phyloP scores from a whole-genome alignment of 53 echinoderm and acorn worm genomes.

The Astropecten irregularis region DNA sequence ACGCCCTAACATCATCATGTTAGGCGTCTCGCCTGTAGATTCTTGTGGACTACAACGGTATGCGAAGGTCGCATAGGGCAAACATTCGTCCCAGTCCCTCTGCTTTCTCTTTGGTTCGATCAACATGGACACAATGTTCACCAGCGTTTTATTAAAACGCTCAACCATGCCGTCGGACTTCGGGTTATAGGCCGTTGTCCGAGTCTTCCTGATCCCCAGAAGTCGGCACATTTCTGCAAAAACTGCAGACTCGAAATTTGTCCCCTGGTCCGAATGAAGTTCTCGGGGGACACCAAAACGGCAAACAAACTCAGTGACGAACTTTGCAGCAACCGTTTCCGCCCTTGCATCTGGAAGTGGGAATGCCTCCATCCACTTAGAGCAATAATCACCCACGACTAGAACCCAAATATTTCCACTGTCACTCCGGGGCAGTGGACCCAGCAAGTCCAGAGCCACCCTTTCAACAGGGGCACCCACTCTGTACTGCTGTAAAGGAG shows the following conservation, averaged over 20 bases:
- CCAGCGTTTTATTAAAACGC: conserved; percentile 17
- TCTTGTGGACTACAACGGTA: conserved; percentile 1
- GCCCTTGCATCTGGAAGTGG: conserved; percentile 18
- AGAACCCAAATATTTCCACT: conserved; percentile 9
- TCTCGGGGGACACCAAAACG: conserved; percentile 31
- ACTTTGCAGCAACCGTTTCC: conserved; percentile 24
- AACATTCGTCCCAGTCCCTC: not conserved
- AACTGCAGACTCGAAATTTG: conserved; percentile 7
- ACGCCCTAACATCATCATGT: conserved; percentile 5
- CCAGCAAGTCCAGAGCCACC: conserved; percentile 13
- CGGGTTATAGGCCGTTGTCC: conserved; percentile 24
- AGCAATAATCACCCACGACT: conserved; percentile 17
- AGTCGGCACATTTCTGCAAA: conserved; percentile 25
- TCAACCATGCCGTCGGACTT: conserved; percentile 31
- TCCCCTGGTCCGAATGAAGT: conserved; percentile 30
- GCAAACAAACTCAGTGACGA: conserved; percentile 21
- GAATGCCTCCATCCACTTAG: conserved; percentile 38
- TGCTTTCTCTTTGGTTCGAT: not conserved
- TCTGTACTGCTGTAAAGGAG: conserved; percentile 16
- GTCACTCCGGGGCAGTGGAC: not conserved
- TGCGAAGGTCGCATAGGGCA: not conserved
- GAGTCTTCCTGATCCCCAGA: conserved; percentile 7
- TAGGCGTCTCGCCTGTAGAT: not conserved
- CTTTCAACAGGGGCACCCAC: conserved; percentile 28
- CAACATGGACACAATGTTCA: not conserved